These are phyloP conservation scores for Crotalus viridis DNA, from an alignment of 2,113 vertebrate genomes.

Conservation along the genomic window DNA sequence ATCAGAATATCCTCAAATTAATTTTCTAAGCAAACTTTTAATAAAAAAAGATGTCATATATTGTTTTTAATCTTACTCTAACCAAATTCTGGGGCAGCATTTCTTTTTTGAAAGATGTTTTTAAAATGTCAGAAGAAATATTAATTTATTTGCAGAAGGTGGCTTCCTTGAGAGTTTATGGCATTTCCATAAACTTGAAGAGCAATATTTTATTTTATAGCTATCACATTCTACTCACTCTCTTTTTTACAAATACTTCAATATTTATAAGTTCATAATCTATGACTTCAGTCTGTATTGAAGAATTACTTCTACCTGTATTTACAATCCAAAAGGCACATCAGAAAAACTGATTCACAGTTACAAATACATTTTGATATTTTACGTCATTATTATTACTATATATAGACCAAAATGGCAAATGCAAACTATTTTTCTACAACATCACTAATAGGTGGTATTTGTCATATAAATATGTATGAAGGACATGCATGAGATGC, in stretches of 20 bases:
- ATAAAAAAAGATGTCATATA: not conserved
- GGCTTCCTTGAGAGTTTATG: not conserved
- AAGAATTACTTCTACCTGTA: not conserved
- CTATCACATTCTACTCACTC: not conserved
- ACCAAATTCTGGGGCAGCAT: not conserved
- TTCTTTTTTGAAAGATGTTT: not conserved
- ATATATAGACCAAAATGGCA: not conserved
- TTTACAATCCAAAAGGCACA: not conserved
- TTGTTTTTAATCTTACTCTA: not conserved
- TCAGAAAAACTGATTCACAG: not conserved
- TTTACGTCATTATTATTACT: not conserved
- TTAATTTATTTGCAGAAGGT: not conserved
- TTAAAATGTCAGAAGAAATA: not conserved
- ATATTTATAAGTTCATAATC: not conserved
- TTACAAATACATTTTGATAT: not conserved
- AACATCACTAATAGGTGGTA: not conserved
- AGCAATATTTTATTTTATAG: not conserved
- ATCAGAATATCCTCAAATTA: too few species aligned
- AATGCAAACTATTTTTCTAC: not conserved
- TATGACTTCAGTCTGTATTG: not conserved
- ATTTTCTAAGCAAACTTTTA: too few species aligned
- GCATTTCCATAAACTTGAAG: not conserved
- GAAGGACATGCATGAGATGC: too few species aligned
- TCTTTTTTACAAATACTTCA: not conserved
- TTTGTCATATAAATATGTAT: not conserved